Conservation (phyloP, 2,797 vertebrate genomes). For the Lophura swinhoii region DNA sequence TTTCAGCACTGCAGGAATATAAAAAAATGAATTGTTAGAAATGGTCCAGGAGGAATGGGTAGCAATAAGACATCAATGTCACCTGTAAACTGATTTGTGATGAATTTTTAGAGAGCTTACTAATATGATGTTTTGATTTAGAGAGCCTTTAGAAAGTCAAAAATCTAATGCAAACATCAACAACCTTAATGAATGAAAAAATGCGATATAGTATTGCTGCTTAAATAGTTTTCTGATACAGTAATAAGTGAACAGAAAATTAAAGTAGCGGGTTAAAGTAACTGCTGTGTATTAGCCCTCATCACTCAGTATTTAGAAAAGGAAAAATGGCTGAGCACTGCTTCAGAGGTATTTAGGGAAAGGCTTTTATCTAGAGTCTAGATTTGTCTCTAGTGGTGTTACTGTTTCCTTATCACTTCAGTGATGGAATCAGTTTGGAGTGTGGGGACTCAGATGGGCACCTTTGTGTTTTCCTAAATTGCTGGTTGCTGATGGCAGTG, state of each 20-base stretch:
- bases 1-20: conserved; percentile 77
- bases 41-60: conserved; percentile 74
- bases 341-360: neutral
- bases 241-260: conserved; percentile 10
- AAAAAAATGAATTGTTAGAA: conserved; percentile 78
- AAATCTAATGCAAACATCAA: conserved; percentile 54
- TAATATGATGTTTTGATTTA: conserved; percentile 73
- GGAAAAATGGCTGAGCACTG: neutral
- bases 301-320: neutral
- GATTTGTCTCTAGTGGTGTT: neutral
- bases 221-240: conserved; percentile 53
- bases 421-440: neutral
- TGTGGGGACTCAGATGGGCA: neutral
- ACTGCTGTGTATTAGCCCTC: neutral
- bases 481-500: neutral
- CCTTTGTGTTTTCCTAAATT: neutral
- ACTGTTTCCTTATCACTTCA: neutral
- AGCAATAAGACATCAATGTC: conserved; percentile 81
- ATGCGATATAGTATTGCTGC: neutral
- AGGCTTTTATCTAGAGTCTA: neutral
- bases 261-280: neutral
- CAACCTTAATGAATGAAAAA: conserved; percentile 69
- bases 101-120: conserved; percentile 77
- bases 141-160: conserved; percentile 70
- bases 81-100: conserved; percentile 79